Evolutionary conservation across 2,113 vertebrate species (phyloP), one percentile per base, ranked within the genome.

Genomic region (Xiphophorus couchianus): DNA sequence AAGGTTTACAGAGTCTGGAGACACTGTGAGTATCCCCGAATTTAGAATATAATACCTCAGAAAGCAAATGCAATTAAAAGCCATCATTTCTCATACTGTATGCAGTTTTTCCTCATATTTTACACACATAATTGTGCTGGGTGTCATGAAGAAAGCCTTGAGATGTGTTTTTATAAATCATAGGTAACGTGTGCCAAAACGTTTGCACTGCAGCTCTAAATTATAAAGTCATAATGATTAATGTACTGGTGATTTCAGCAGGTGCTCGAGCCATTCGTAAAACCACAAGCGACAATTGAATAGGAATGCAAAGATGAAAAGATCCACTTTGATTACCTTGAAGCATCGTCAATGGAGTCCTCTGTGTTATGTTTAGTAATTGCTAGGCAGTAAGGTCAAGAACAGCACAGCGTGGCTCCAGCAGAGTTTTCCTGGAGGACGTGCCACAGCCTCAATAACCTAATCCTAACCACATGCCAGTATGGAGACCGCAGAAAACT

Each of bases 1-100:
- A 97, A 83, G 97, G 97, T 80, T 94, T 98, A 84, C 95, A 94
- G 84, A 98, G 93, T 87, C 85, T 99, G 91, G 97, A 98, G 92
- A 99, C 97, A 17, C 93, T 98, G 97, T 99, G 91, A 97, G 97
- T 98, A 90, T 73, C 30, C 5, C 29, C 77, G 22, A 67, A 64
- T 28, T 61, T 28, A 29, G 33, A 79, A 66, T 68, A 69, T 63
- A 77, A 66, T 80, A 75, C 44, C 68, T 73, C 19, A 73, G 30
- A 69, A 80, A 76, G 62, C 9, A 58, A 74, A 86, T 27, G 17
- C 44, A 48, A 48, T 17, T 44, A 25, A 51, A 22, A 61, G 10
- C 28, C 62, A 74, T 66, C 5, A 29, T 29, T 69, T 80, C 51
- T 60, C 61, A 68, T 8, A 73, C 22, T 62, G 9, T 66, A 51